These are phyloP conservation scores for Lithophane leautieri DNA, from an alignment of 2,888 invertebrate genomes.

Conservation along the genomic window DNA sequence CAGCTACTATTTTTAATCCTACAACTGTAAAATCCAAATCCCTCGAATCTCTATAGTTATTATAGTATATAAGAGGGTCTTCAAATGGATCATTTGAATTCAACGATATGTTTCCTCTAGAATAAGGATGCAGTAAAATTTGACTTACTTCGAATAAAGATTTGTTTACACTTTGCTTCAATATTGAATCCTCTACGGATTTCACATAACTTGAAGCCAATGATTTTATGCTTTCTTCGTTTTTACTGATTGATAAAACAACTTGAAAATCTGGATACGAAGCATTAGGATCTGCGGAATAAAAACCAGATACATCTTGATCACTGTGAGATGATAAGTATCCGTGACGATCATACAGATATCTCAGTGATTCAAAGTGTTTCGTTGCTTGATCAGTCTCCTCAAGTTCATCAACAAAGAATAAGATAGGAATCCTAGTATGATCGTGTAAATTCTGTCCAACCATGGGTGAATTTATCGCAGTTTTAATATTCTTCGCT, in stretches of 20 bases:
- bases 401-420: constrained; percentile 31
- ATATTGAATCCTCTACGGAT: constrained; percentile 49
- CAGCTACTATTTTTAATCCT: constrained; percentile 37
- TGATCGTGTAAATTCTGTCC: constrained; percentile 61
- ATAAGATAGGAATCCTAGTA: constrained; percentile 25
- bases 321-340: constrained; percentile 27
- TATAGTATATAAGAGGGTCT: constrained; percentile 73
- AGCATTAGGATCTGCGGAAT: constrained; percentile 19
- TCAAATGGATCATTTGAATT: constrained; percentile 60
- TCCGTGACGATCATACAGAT: constrained; percentile 52
- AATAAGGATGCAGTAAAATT: constrained; percentile 39
- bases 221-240: constrained; percentile 21
- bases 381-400: constrained; percentile 1
- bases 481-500: constrained; percentile 23
- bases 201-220: constrained; percentile 36
- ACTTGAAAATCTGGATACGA: constrained; percentile 44
- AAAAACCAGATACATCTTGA: constrained; percentile 25
- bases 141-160: constrained; percentile 22
- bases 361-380: constrained; percentile 40
- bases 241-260: background rate
- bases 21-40: constrained; percentile 40
- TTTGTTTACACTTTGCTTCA: constrained; percentile 44
- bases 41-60: constrained; percentile 46
- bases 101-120: constrained; percentile 56
- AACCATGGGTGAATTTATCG: constrained; percentile 55